Base-by-base conservation (phyloP, 2,797 vertebrate species). In the Enteromius viviparus region DNA sequence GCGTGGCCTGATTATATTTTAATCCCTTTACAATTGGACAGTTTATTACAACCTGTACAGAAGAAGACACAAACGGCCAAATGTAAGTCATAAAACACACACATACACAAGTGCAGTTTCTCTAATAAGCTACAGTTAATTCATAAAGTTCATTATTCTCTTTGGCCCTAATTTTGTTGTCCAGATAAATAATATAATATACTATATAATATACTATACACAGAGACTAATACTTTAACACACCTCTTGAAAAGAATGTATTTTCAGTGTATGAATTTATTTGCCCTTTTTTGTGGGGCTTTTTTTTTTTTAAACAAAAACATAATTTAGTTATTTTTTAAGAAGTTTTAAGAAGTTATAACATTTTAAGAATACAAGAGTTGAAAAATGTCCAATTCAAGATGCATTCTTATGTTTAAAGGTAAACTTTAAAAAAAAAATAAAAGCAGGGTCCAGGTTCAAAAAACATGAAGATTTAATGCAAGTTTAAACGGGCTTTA, bases 1-100 rank as follows among this genome's bases (percentile, higher is more conserved):
- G 92, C 0, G 97, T 99, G 85, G 97, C 97, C 89, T 98, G 97
- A 91, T 97, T 97, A 87, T 99, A 99, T 87, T 98, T 97, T 87
- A 98, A 91, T 26, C 96, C 96, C 90, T 92, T 95, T 29, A 93
- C 62, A 0, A 98, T 95, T 3, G 95, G 95, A 90, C 96, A 98
- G 93, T 99, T 99, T 87, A 99, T 97, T 60, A 99, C 97, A 91
- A 98, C 97, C 97, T 98, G 88, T 21, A 72, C 42, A 78, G 58
- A 47, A 64, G 11, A 69, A n/a, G 14, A 51, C 62, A 66, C 42
- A 66, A 49, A 66, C 3, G 32, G 32, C 45, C 8, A 60, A 60
- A 78, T 78, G 3, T 49, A 34, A 32, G 65, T 21, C 9, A 72
- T 0, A 32, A 64, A 11, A 14, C 32, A 58, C 12, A n/a, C 1